Base-by-base conservation (phyloP, 2,113 vertebrate genomes). In the Anguilla japonica region DNA sequence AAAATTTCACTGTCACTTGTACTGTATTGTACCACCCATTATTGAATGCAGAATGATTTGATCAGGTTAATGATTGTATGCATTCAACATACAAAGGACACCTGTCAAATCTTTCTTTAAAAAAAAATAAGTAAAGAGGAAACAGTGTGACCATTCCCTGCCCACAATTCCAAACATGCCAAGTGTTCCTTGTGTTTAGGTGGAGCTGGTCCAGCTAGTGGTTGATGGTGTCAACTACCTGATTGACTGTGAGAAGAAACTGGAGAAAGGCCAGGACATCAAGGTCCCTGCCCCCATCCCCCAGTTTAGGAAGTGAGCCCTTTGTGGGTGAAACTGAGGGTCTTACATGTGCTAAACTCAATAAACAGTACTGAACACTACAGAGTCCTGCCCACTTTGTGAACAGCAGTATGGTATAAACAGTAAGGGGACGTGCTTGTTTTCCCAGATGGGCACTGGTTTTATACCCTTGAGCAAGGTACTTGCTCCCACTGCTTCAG, bases 211-310 rank as follows among this genome's bases (percentile, higher is more conserved):
- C 78, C 98, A 98, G 95, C 89, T 97, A 67, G 89, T 99, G 88
- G 91, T 98, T 0, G 97, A 98, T 0, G 98, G 98, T 0, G 97
- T 98, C 90, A 97, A 97, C 93, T 97, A 95, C 89, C 95, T 99
- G 57, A 95, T 98, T 8, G 98, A 99, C 5, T 98, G 97, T 0
- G 98, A 99, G 91, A 99, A 98, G 95, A 96, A 90, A 91, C 87
- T 98, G 89, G 97, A 99, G 90, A 97, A 43, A 90, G 97, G 97
- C 1, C 97, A 99, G 90, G 97, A 98, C 88, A 97, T 99, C 90
- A 98, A 95, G 83, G 92, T 98, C 87, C 98, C 98, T 0, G 90
- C 96, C 2, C 97, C 97, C 0, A 56, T 98, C 75, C 78, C 93
- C 41, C 97, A 97, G 92, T 98, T 97, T 91, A 96, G 81, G 89